Percentiles rank a stretch among this genome's conserved stretches.
phyloP scores from a whole-genome alignment of 1,140 invertebrate genomes.

The Drosophila nannoptera region DNA sequence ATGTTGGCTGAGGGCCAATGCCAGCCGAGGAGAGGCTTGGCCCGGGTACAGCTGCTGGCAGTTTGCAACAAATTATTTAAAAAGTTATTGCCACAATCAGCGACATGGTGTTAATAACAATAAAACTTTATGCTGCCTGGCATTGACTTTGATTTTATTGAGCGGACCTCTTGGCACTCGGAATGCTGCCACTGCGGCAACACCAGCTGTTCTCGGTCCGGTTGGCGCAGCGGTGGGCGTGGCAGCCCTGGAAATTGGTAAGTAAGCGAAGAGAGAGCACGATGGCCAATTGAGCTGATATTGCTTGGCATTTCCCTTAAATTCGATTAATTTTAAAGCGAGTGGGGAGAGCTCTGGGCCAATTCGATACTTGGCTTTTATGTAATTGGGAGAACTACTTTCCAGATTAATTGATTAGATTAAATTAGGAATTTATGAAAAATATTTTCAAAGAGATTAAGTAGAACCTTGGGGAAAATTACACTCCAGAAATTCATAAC shows the following conservation, averaged over 20 bases:
- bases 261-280: conserved; percentile 30
- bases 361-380: too few relatives aligned
- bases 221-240: conserved; percentile 17
- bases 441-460: too few relatives aligned
- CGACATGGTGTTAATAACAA: conserved; percentile 73
- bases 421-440: too few relatives aligned
- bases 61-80: conserved; percentile 73
- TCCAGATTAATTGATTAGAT: too few relatives aligned
- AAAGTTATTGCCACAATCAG: conserved; percentile 73
- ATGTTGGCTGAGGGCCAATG: conserved; percentile 14
- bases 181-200: conserved; percentile 16
- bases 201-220: conserved; percentile 11
- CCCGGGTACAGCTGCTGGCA: conserved; percentile 41
- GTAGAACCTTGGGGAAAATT: too few relatives aligned
- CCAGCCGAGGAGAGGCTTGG: not conserved
- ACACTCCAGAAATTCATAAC: too few relatives aligned
- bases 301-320: not conserved
- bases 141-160: conserved; percentile 77
- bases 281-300: too few relatives aligned
- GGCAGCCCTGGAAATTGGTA: conserved; percentile 64
- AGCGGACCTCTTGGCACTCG: conserved; percentile 14
- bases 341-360: too few relatives aligned
- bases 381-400: too few relatives aligned
- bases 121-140: conserved; percentile 77
- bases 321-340: not conserved